These are phyloP conservation scores for Tenrec ecaudatus DNA, from an alignment of 2,113 vertebrate species.

Conservation along the genomic window DNA sequence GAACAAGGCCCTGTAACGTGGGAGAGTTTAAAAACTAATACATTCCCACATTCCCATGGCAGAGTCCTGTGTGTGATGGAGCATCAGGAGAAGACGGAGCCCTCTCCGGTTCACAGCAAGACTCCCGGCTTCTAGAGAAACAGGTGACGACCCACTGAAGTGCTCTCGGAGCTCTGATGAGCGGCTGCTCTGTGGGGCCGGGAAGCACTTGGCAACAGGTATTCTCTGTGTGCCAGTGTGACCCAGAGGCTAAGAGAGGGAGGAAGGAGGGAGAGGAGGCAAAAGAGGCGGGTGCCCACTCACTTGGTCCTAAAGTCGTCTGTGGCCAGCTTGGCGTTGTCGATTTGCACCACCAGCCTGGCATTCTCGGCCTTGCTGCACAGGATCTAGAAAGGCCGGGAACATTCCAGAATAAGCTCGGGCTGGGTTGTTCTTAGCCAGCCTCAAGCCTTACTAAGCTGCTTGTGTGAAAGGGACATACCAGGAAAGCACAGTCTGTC, in stretches of 20 bases:
- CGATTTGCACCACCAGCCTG: constrained; percentile 87
- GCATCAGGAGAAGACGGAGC: background rate
- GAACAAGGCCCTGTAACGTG: background rate
- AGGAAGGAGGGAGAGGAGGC: background rate
- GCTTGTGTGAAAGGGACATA: background rate
- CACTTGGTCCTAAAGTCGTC: constrained; percentile 92
- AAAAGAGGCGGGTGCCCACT: constrained; percentile 64
- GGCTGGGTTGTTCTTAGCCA: background rate
- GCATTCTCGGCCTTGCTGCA: constrained; percentile 86
- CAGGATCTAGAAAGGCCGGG: constrained; percentile 86
- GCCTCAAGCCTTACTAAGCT: background rate
- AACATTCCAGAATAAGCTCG: constrained; percentile 26
- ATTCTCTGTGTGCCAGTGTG: background rate
- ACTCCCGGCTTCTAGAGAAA: no score
- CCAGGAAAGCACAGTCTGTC: background rate
- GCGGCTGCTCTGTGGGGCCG: background rate
- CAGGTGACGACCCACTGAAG: background rate
- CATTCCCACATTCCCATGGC: background rate
- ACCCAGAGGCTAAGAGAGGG: background rate
- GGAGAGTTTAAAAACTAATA: background rate
- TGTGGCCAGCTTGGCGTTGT: constrained; percentile 89
- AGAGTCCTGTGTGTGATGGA: background rate
- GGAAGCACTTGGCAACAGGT: background rate
- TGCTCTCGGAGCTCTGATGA: background rate
- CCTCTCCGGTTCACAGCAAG: background rate